Base-by-base conservation (phyloP, 2,113 vertebrate species). In the Ammodytes marinus region DNA sequence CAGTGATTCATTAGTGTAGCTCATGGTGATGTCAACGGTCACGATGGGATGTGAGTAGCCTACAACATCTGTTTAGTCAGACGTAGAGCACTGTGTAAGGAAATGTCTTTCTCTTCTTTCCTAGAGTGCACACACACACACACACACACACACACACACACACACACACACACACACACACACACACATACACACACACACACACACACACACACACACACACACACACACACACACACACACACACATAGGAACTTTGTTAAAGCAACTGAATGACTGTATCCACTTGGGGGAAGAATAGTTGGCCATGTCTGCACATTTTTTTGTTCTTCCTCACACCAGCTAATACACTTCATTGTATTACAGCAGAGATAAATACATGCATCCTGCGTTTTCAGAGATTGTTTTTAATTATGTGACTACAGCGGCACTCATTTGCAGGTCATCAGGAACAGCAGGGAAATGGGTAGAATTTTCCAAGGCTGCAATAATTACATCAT, bases 401-500 rank as follows among this genome's bases (percentile, higher is more conserved):
- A 57, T 80, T 86, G 86, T 60, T 77, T 79, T 86, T 83, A 71
- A 85, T 84, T 72, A 57, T 39, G 66, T 86, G 81, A 13, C 52
- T 72, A 78, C 64, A 13, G 43, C 6, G 27, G 52, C 5, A 55
- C 84, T 86, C 58, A 76, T 88, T 90, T 86, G 77, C 77, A 60
- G 91, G 82, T 86, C 73, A 75, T 74, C 72, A 72, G 27, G 27
- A 81, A 55, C 85, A n/a, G 83, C 89, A 91, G 90, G 27, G 92
- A 92, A 89, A 83, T 86, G 77, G 83, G 68, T 40, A 63, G 58
- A 83, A 77, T 83, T 82, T 83, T 89, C 83, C 83, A 69, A 73
- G 60, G 65, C 77, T 86, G 87, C 86, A 92, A 91, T 91, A 86
- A 90, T 92, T 91, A 87, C 92, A 91, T 92, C 91, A 92, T 78